Base-by-base conservation (phyloP, 2,888 invertebrate genomes). In the Pyrrhosoma nymphula region DNA sequence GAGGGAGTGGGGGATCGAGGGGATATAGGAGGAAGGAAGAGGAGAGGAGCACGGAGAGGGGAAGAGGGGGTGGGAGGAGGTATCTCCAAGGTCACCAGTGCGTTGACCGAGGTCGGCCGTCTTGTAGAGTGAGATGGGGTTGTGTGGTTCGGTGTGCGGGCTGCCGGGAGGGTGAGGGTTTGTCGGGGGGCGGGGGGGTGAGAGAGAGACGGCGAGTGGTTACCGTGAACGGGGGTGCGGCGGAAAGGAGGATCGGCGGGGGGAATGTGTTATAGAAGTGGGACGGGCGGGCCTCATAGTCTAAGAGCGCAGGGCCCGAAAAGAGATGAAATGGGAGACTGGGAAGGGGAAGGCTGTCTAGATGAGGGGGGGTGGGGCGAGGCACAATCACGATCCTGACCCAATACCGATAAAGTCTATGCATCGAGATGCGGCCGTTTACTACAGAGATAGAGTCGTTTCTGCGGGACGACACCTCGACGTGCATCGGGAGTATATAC, bases 91-190 rank as follows among this genome's bases (percentile, higher is more conserved):
- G 93, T 93, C 93, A 69, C 93, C 47, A 93, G 93, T 93, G 93
- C 93, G 93, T 93, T 69, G 93, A 93, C 93, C 93, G 91, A 91
- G 91, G 91, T 91, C 91, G 93, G 69, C 47, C 39, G 93, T 69
- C 39, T 63, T 63, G 63, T 23, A 63, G 69, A 56, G 93, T 30
- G 90, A 10, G 60, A 20, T 1, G 30, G 90, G 60, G 82, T 82
- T 35, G 14, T 23, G 82, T 35, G 82, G 23, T 23, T 10, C 82
- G 35, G 82, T 14, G 30, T 16, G 63, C 18, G 63, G 56, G 56
- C 14, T 16, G 6, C 12, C 4, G 12, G 10, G 26, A 55, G n/a
- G 56, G 55, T 0, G 16, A 26, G 20, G 2, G 47, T 47, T 47
- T 2, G 18, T 2, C 14, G 23, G 10, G 35, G 26, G 47, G 89